A percentile compares a stretch with the other conserved stretches of the same genome.
These are phyloP conservation scores for Drosophila sp. DNA, from an alignment of 1,140 invertebrate genomes.

Conservation along the genomic window DNA sequence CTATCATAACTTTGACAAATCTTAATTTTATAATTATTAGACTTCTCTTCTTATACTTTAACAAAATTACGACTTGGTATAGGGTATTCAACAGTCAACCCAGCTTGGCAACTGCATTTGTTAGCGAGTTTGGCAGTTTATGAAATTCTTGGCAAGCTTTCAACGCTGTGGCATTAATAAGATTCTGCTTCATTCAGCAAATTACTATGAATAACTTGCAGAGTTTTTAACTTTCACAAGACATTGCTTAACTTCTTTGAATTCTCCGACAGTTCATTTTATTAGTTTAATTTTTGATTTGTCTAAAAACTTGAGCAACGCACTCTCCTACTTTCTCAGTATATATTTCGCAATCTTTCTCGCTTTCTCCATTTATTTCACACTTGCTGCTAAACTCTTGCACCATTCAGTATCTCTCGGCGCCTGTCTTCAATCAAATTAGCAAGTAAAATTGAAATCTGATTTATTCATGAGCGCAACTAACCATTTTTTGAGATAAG, in stretches of 20 bases:
- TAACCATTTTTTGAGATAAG: constrained; percentile 69
- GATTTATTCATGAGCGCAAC: constrained; percentile 78
- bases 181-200: constrained; percentile 23
- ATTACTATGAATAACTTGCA: constrained; percentile 45
- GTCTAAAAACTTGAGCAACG: constrained; percentile 46
- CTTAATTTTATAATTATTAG: no score
- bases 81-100: not conserved
- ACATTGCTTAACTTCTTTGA: constrained; percentile 38
- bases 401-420: not conserved
- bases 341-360: not conserved
- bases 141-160: constrained; percentile 35
- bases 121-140: constrained; percentile 8
- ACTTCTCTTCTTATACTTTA: no score
- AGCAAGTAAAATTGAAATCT: constrained; percentile 78
- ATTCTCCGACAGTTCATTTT: constrained; percentile 49
- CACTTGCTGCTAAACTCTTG: not conserved
- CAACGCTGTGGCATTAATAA: constrained; percentile 29
- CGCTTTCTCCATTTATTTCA: not conserved
- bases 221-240: constrained; percentile 42
- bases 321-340: constrained; percentile 17
- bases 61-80: not conserved
- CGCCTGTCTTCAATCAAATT: constrained; percentile 70
- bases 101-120: not conserved
- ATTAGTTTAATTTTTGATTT: constrained; percentile 57
- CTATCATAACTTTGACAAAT: no score